Evolutionary conservation across 2,888 invertebrate genomes (phyloP), one percentile per base, ranked within the genome.

Genomic region (Ethmia dodecea): DNA sequence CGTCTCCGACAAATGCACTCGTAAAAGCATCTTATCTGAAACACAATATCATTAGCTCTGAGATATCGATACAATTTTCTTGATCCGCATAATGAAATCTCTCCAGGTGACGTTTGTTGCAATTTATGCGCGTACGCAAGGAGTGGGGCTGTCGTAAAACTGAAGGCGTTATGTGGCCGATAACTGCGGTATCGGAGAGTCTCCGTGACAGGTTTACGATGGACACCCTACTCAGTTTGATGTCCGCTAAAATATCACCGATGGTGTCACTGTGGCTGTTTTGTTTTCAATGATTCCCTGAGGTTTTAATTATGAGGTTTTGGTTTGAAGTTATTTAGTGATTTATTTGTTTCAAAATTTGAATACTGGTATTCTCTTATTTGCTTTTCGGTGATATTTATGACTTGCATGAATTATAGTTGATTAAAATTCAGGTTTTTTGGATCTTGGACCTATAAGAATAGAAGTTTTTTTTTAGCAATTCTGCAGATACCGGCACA

Each of bases 31-130:
- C 71, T 68, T 73, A 71, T 70, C 71, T 61, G 60, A 58, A 55
- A 56, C 69, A 76, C 70, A 72, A 74, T 70, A 70, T 70, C 76
- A 73, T 77, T 81, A 80, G 78, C 74, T 64, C 67, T 80, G 78
- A 81, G 78, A 77, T 83, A 83, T 80, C 77, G 80, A 78, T 76
- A 77, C 80, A 76, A 78, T 83, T 79, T 77, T 71, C 78, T 75
- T 80, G 83, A 84, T 84, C 79, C 67, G 78, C 72, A 69, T 72
- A 78, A 81, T 80, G 78, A 81, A 83, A 80, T 78, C 73, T 67
- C 63, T 61, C 57, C 52, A 61, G 64, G 63, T 77, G 80, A 78
- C 80, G 73, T 75, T 76, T 70, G 68, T 73, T 72, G 60, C 57
- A 78, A 79, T 81, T 83, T 84, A 83, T 79, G 68, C 69, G 64